Evolutionary conservation across 2,113 vertebrate species (phyloP), one percentile per base, ranked within the genome.

Genomic region (Engystomops pustulosus): DNA sequence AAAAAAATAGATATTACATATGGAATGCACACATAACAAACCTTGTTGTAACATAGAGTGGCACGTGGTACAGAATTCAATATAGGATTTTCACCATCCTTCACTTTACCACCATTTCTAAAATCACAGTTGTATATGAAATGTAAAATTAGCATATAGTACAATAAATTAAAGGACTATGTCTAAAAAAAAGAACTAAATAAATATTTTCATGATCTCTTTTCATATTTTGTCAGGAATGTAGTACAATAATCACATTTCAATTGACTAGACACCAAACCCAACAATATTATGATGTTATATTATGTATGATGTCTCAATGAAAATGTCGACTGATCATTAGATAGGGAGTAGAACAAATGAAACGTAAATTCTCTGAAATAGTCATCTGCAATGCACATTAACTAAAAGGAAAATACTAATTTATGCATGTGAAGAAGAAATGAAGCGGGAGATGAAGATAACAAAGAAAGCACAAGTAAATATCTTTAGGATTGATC

Each of bases 401-500:
- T n/a, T 11, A 53, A 20, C 44, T 23, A 27, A 53, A n/a, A n/a
- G n/a, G n/a, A n/a, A n/a, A 32, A 70, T 3, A 47, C 36, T 25
- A 8, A 25, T 36, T 36, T 34, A 78, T 30, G 23, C 45, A 17
- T 11, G 30, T 44, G 49, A 8, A 36, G 74, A 78, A 10, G 82
- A 76, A 49, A 84, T 41, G 47, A 69, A 84, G 20, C 32, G 62
- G 10, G 74, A 78, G 15, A 76, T 36, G 17, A 84, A 84, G 38
- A 84, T 77, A 20, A 78, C 58, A 30, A 91, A 65, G 25, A n/a
- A 51, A 1, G 81, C 84, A 0, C 36, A 69, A 0, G 49, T 77
- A 9, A 92, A 0, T 34, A 89, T 20, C 45, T 88, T 68, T 18
- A 30, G 30, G 65, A 87, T 0, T 30, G 3, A 84, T 14, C 30